Base-by-base conservation (phyloP, 2,797 vertebrate genomes). In the Helostoma temminkii region DNA sequence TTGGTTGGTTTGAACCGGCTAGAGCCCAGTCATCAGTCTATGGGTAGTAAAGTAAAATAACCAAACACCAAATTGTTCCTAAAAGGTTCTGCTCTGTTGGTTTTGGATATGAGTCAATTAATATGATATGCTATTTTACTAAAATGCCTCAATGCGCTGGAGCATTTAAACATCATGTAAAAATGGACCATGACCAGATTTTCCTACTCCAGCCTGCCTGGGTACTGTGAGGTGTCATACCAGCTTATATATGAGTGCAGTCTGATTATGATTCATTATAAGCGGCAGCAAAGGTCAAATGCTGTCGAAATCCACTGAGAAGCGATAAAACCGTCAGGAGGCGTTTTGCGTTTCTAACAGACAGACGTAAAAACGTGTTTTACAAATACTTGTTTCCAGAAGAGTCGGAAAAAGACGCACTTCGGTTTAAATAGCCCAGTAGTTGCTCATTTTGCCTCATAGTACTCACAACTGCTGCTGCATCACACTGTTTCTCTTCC, bases 231-330 rank as follows among this genome's bases (percentile, higher is more conserved):
- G 47, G 48, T 66, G 66, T 77, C n/a, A n/a, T n/a, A n/a, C n/a
- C n/a, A n/a, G 66, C 28, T 55, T 36, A 11, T 11, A 9, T 45
- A 30, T 1, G 68, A 18, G 61, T 1, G 45, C 18, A 30, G 7
- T 43, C 15, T 45, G 39, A 45, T 19, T 19, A 18, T 24, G 57
- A 55, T 47, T 55, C 19, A 4, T 57, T 43, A 5, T 21, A 57
- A 54, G n/a, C 32, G 58, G 56, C 80, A 75, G 41, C 24, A 80
- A 24, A 70, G 71, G 69, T 78, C 50, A 60, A n/a, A 73, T 11
- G 43, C 34, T 30, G 9, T 53, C n/a, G 25, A 58, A 54, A 57
- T 56, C 14, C 15, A 43, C 8, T 47, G 14, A 5, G 9, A 37
- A 19, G 30, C 18, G 19, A 18, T 2, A 24, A 5, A 30, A 2